Conservation (phyloP, 2,888 invertebrate genomes). For the Conops quadrifasciatus region DNA sequence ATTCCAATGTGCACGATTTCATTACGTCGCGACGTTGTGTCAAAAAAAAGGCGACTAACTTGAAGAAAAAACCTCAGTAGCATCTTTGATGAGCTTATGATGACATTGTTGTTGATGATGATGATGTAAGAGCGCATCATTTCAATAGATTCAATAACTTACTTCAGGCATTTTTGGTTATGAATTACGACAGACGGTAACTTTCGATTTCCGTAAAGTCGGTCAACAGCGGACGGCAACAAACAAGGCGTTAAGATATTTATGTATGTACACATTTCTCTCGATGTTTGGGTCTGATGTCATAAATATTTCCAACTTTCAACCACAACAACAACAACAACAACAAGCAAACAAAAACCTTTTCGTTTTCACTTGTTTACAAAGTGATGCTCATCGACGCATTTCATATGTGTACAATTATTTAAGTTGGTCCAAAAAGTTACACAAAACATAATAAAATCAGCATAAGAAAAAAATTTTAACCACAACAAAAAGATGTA, state of each 20-base stretch:
- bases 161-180: no score
- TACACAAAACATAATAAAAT: neutral
- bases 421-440: neutral
- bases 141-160: no score
- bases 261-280: no score
- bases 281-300: no score
- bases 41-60: no score
- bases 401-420: neutral
- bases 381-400: neutral
- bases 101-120: no score
- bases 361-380: conserved; percentile 10
- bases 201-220: conserved; percentile 11
- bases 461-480: neutral
- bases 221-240: neutral
- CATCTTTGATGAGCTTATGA: no score
- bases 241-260: neutral
- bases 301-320: no score
- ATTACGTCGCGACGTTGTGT: no score
- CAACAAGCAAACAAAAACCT: neutral
- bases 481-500: neutral
- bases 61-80: no score
- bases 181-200: neutral
- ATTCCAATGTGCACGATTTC: no score
- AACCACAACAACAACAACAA: neutral
- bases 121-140: no score